These are phyloP conservation scores for Coremacera marginata DNA, from an alignment of 2,888 invertebrate genomes.

Conservation along the genomic window DNA sequence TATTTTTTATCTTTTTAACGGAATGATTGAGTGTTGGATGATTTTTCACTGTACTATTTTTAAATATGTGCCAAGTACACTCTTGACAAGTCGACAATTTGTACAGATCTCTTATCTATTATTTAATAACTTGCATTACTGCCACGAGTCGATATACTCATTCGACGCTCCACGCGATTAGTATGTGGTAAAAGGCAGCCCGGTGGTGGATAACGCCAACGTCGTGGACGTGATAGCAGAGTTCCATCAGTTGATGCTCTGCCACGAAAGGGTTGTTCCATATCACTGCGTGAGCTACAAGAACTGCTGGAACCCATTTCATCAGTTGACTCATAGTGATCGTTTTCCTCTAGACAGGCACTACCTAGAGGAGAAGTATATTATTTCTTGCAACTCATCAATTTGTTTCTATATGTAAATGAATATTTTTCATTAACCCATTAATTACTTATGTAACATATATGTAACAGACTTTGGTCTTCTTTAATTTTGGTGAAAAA, in stretches of 20 bases:
- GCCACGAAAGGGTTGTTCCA: slow-evolving; percentile 75
- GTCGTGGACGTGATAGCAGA: slow-evolving; percentile 73
- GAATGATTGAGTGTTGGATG: too few species aligned
- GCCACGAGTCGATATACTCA: slow-evolving; percentile 81
- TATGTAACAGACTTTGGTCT: too few species aligned
- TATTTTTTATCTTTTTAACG: too few species aligned
- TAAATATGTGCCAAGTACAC: too few species aligned
- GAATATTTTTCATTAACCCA: not conserved
- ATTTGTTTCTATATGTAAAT: too few species aligned
- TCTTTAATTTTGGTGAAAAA: too few species aligned
- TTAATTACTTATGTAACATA: too few species aligned
- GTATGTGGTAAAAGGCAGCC: slow-evolving; percentile 69
- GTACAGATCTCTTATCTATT: not conserved
- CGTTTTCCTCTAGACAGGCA: slow-evolving; percentile 74
- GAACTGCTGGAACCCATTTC: slow-evolving; percentile 65
- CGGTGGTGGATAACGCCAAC: slow-evolving; percentile 73
- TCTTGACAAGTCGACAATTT: too few species aligned
- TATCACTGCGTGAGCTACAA: slow-evolving; percentile 68
- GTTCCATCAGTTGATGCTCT: slow-evolving; percentile 83
- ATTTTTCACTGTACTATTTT: too few species aligned
- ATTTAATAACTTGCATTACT: slow-evolving; percentile 67
- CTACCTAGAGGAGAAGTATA: slow-evolving; percentile 67
- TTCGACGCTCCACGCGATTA: slow-evolving; percentile 75
- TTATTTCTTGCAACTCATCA: too few species aligned
- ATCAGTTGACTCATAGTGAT: slow-evolving; percentile 75